A percentile compares a stretch with the other conserved stretches of the same genome.
These are phyloP conservation scores for Brachyrhaphis roseni DNA, from an alignment of 2,797 vertebrate species.

Conservation along the genomic window DNA sequence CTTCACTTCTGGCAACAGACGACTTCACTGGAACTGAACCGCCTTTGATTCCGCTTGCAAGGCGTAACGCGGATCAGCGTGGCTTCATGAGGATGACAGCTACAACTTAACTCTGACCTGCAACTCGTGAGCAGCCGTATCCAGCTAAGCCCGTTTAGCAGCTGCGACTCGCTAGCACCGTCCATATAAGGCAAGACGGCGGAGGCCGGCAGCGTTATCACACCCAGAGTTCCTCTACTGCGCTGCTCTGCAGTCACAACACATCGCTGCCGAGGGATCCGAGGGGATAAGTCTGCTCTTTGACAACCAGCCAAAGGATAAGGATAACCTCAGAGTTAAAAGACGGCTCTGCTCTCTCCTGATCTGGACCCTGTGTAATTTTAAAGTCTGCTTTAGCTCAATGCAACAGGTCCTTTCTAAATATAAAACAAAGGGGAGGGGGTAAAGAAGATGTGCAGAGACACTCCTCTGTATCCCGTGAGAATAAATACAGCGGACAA, in stretches of 20 bases:
- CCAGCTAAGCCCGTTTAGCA: slow-evolving; percentile 25
- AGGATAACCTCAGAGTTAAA: slow-evolving; percentile 70
- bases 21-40: not conserved
- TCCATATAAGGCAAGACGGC: slow-evolving; percentile 68
- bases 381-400: slow-evolving; percentile 65
- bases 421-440: slow-evolving; percentile 48
- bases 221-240: slow-evolving; percentile 51
- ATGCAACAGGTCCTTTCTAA: slow-evolving; percentile 61
- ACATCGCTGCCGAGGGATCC: slow-evolving; percentile 63
- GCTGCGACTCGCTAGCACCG: slow-evolving; percentile 31
- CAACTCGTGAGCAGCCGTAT: slow-evolving; percentile 23
- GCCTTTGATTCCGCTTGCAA: slow-evolving; percentile 7
- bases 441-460: slow-evolving; percentile 45
- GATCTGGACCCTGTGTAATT: slow-evolving; percentile 71
- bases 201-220: slow-evolving; percentile 60
- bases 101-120: slow-evolving; percentile 40
- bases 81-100: slow-evolving; percentile 19
- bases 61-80: slow-evolving; percentile 15
- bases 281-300: slow-evolving; percentile 52
- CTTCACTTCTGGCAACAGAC: not conserved
- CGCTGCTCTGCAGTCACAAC: slow-evolving; percentile 57
- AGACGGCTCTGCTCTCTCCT: slow-evolving; percentile 45
- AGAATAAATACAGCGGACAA: slow-evolving; percentile 30
- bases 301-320: slow-evolving; percentile 66
- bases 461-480: slow-evolving; percentile 20